Evolutionary conservation across 2,113 vertebrate species (phyloP).

Genomic region (Phasianus colchicus): DNA sequence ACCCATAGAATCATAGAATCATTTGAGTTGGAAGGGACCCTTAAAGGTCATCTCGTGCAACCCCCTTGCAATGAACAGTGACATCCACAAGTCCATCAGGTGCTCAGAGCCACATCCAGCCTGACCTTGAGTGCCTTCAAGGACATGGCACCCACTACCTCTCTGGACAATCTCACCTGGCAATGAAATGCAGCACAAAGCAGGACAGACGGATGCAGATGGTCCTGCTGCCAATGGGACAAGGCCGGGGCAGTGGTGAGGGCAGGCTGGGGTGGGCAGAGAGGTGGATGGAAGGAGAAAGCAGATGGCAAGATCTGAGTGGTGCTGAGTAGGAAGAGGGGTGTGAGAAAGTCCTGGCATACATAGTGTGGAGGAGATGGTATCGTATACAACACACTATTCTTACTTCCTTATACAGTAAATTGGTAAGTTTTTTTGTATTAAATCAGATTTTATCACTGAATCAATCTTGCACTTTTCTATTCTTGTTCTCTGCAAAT

Average conservation of each 20-base stretch:
- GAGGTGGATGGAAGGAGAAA: neutral
- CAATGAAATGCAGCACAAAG: fast-evolving
- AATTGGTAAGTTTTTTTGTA: constrained; percentile 66
- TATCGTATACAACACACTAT: neutral
- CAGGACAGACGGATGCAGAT: fast-evolving
- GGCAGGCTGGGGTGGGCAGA: neutral
- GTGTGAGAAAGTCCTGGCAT: constrained; percentile 35
- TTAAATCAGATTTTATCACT: constrained; percentile 70
- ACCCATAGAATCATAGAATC: neutral
- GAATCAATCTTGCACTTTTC: constrained; percentile 62
- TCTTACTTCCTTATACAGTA: constrained; percentile 73
- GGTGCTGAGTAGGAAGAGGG: neutral
- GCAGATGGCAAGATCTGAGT: constrained; percentile 5
- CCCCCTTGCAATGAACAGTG: too few relatives aligned
- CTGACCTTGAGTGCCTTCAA: too few relatives aligned
- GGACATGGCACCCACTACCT: too few relatives aligned
- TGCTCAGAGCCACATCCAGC: too few relatives aligned
- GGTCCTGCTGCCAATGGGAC: neutral
- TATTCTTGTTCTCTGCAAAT: constrained; percentile 69
- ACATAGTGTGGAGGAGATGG: neutral
- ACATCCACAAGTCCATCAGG: too few relatives aligned
- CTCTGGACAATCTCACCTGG: neutral
- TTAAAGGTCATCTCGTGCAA: too few relatives aligned
- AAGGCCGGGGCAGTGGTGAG: neutral
- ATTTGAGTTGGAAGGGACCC: too few relatives aligned